phyloP scores from a whole-genome alignment of 2,888 invertebrate species.

The Creontiades dilutus region DNA sequence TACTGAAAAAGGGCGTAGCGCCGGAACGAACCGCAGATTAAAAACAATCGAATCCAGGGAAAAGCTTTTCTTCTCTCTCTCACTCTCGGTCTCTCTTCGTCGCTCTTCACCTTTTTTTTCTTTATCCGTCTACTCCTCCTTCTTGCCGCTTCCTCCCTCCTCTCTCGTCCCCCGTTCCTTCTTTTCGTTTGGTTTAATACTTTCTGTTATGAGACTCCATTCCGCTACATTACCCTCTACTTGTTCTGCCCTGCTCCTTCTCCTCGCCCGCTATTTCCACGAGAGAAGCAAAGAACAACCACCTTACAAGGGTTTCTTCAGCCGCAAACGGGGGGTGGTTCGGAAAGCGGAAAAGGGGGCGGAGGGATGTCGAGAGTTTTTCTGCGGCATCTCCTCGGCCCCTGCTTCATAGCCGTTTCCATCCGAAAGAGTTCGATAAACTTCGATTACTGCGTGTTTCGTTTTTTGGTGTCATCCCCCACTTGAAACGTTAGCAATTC shows the following conservation, averaged over 20 bases:
- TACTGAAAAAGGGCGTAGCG: conserved; percentile 5
- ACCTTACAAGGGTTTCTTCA: conserved; percentile 72
- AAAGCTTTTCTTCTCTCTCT: conserved; percentile 45
- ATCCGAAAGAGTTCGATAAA: conserved; percentile 9
- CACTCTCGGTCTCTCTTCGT: neutral
- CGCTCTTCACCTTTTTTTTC: conserved; percentile 61
- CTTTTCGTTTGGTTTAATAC: conserved; percentile 75
- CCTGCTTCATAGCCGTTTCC: conserved; percentile 4
- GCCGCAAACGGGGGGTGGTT: conserved; percentile 41
- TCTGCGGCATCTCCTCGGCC: conserved; percentile 41
- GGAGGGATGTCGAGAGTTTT: conserved; percentile 55
- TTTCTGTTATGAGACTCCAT: conserved; percentile 75
- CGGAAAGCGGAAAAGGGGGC: neutral
- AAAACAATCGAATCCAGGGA: conserved; percentile 75
- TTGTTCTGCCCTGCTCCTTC: conserved; percentile 68
- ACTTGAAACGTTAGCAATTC: neutral
- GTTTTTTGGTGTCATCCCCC: neutral
- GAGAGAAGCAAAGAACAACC: conserved; percentile 55
- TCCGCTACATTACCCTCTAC: conserved; percentile 75
- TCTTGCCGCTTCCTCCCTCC: conserved; percentile 43
- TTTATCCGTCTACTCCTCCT: conserved; percentile 37
- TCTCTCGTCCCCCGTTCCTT: conserved; percentile 19
- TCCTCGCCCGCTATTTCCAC: neutral
- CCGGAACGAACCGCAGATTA: conserved; percentile 73
- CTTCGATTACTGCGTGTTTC: neutral